Conservation (phyloP, 1,140 invertebrate genomes). For the Ceratina australensis region DNA sequence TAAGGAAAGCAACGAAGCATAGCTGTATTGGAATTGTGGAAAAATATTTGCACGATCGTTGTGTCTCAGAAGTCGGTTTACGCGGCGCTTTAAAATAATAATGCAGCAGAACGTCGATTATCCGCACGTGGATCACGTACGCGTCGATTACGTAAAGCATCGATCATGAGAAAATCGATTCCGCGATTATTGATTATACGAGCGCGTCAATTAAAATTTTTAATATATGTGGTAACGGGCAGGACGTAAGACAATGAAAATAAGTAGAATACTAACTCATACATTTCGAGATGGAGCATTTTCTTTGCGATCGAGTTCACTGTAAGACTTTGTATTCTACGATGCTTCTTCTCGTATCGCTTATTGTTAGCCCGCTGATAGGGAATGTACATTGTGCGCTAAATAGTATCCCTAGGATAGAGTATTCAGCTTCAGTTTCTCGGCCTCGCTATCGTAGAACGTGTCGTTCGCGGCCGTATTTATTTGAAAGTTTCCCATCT, state of each 20-base stretch:
- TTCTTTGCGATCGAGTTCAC: too few relatives aligned
- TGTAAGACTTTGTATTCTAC: too few relatives aligned
- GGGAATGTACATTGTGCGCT: background rate
- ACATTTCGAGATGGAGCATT: too few relatives aligned
- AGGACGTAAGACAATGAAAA: too few relatives aligned
- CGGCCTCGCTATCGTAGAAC: constrained; percentile 9
- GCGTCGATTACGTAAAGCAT: background rate
- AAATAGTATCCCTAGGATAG: background rate
- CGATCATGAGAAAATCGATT: constrained; percentile 7
- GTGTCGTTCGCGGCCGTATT: constrained; percentile 19
- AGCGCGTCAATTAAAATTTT: background rate
- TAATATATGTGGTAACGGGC: background rate
- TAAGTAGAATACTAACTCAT: too few relatives aligned
- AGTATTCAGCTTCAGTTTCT: constrained; percentile 15
- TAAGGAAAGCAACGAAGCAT: too few relatives aligned
- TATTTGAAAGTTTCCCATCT: constrained; percentile 43
- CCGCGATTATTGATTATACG: background rate
- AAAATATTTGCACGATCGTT: background rate
- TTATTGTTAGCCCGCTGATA: too few relatives aligned
- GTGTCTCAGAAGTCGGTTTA: background rate
- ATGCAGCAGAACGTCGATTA: background rate
- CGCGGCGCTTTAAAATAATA: background rate
- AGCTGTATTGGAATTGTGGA: too few relatives aligned
- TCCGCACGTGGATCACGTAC: background rate
- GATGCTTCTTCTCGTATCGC: too few relatives aligned